Conservation (phyloP, 2,797 vertebrate genomes). For the Numenius phaeopus region DNA sequence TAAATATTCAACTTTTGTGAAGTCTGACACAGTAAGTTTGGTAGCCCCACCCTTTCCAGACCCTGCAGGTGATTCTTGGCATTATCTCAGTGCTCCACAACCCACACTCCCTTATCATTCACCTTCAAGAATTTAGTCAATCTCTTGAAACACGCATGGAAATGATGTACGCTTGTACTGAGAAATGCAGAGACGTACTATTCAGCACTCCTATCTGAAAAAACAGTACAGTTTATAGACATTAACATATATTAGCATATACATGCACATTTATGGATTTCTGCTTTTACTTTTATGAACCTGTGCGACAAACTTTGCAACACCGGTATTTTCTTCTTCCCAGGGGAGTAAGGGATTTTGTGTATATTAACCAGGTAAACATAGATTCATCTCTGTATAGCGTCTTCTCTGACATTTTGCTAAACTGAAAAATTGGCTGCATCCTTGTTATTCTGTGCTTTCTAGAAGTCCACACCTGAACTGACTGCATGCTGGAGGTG, state of each 20-base stretch:
- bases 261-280: background rate
- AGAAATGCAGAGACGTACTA: background rate
- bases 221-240: background rate
- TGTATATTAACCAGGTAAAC: background rate
- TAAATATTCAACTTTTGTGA: background rate
- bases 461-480: background rate
- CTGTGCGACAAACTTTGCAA: background rate
- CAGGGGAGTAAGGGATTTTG: background rate
- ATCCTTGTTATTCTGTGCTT: background rate
- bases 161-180: background rate
- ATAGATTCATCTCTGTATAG: background rate
- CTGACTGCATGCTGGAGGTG: background rate
- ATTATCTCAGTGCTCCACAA: constrained; percentile 52
- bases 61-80: constrained; percentile 9
- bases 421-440: background rate
- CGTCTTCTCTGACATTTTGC: background rate
- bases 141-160: background rate
- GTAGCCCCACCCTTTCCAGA: background rate
- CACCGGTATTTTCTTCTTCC: background rate
- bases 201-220: background rate
- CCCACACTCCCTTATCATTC: constrained; percentile 37
- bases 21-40: background rate
- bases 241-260: background rate
- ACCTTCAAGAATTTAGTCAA: constrained; percentile 39
- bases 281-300: background rate